Base-by-base conservation (phyloP, 2,888 invertebrate species). In the Andrena fulva region DNA sequence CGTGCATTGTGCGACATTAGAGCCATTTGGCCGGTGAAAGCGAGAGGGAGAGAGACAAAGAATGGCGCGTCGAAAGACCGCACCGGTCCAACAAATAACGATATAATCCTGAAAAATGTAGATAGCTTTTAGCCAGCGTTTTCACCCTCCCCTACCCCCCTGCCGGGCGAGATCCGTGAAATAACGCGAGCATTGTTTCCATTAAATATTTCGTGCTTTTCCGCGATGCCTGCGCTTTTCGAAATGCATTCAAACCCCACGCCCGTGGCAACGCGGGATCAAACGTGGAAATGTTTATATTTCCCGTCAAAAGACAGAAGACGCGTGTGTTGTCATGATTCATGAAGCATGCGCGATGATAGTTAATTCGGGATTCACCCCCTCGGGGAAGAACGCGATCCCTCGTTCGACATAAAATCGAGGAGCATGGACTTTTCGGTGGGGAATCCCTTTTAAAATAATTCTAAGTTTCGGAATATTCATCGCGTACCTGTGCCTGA, bases 81-180 rank as follows among this genome's bases (percentile, higher is more conserved):
- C 20, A 42, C 42, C 29, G 50, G 27, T 74, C 59, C 64, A 59
- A 77, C 76, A 59, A 77, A 72, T 82, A 82, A 82, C 76, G 52
- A 76, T 72, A 82, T 82, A 77, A 82, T 82, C 72, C 69, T 63
- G 20, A 77, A 73, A 77, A 82, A 82, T 69, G 63, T 68, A 42
- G 48, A 42, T 54, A 33, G 50, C 63, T 76, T 82, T 76, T 52
- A 63, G 31, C 20, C 68, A 27, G 4, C 48, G 20, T 73, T 76
- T 76, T 68, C 68, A 31, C 16, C 33, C 52, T 6, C 62, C 5
- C 50, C 50, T 24, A 10, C 0, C 20, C 7, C 67, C 3, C 24
- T 12, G 6, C 16, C 31, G 12, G 12, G n/a, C 24, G 42, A 56
- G 20, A 76, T 68, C 56, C 82, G 54, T 27, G 67, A 71, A 68